A percentile compares a stretch with the other conserved stretches of the same genome.
Evolutionary conservation across 2,797 vertebrate species (phyloP).

Genomic region (Danio aesculapii): DNA sequence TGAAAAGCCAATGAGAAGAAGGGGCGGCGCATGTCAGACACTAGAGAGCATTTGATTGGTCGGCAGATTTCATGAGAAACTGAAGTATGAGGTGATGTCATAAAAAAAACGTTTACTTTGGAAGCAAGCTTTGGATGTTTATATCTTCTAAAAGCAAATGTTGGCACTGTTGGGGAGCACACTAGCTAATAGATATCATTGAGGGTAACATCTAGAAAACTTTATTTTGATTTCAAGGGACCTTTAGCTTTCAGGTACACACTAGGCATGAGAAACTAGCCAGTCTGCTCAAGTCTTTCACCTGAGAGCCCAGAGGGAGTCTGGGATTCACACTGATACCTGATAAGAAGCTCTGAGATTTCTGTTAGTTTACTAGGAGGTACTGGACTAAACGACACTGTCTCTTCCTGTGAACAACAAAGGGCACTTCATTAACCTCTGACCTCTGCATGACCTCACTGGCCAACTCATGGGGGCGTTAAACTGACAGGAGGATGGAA

Average conservation of each 20-base stretch:
- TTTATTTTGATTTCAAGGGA: too few species aligned
- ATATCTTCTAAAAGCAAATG: too few species aligned
- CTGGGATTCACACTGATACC: constrained; percentile 7
- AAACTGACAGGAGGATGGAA: constrained; percentile 38
- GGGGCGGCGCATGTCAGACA: too few species aligned
- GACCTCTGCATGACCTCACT: constrained; percentile 58
- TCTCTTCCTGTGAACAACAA: constrained; percentile 46
- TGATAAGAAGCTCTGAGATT: constrained; percentile 15
- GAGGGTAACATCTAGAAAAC: too few species aligned
- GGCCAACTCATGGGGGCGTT: constrained; percentile 55
- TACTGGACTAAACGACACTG: constrained; percentile 37
- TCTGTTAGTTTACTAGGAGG: constrained; percentile 11
- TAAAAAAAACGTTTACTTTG: too few species aligned
- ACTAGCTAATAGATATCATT: too few species aligned
- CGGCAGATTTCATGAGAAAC: too few species aligned
- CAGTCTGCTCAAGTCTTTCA: not conserved
- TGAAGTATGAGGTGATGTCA: too few species aligned
- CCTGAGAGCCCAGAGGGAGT: constrained; percentile 13
- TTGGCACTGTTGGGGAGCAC: too few species aligned
- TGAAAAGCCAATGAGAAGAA: too few species aligned
- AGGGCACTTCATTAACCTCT: constrained; percentile 66
- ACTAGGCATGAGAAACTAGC: not conserved
- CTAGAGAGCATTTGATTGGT: too few species aligned
- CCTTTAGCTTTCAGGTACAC: not conserved
- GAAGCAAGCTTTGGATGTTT: too few species aligned